A percentile compares a stretch with the other conserved stretches of the same genome.
phyloP scores from a whole-genome alignment of 1,140 invertebrate genomes.

The Zophobas morio region DNA sequence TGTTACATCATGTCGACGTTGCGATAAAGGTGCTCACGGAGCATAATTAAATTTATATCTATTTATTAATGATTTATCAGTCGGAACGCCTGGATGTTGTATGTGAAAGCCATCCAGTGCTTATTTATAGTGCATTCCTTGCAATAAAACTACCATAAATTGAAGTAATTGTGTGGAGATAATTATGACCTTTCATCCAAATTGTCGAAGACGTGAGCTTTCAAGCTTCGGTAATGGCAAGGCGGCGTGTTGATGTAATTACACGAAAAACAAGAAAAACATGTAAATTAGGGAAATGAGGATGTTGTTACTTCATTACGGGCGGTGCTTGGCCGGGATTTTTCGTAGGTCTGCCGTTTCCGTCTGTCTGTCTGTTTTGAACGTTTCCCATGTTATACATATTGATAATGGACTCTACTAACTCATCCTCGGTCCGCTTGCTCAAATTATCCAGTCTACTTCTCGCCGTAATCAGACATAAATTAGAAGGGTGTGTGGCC shows the following conservation, averaged over 20 bases:
- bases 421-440: slow-evolving; percentile 40
- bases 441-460: slow-evolving; percentile 51
- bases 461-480: slow-evolving; percentile 53
- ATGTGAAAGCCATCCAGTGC: slow-evolving; percentile 23
- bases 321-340: background rate
- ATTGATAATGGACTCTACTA: no score
- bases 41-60: slow-evolving; percentile 43
- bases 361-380: no score
- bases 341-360: no score
- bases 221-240: no score
- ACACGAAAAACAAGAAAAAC: background rate
- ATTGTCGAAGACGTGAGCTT: background rate
- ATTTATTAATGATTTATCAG: slow-evolving; percentile 44
- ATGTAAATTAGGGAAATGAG: background rate
- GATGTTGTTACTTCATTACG: slow-evolving; percentile 2
- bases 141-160: slow-evolving; percentile 21
- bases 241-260: background rate
- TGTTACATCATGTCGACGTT: slow-evolving; percentile 39
- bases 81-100: slow-evolving; percentile 16
- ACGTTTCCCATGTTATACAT: no score
- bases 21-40: slow-evolving; percentile 32
- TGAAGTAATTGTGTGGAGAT: slow-evolving; percentile 9
- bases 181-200: slow-evolving; percentile 18
- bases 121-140: background rate
- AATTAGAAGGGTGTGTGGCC: slow-evolving; percentile 55